These are phyloP conservation scores for Lumbricus terrestris DNA, from an alignment of 2,888 invertebrate genomes.

Conservation along the genomic window DNA sequence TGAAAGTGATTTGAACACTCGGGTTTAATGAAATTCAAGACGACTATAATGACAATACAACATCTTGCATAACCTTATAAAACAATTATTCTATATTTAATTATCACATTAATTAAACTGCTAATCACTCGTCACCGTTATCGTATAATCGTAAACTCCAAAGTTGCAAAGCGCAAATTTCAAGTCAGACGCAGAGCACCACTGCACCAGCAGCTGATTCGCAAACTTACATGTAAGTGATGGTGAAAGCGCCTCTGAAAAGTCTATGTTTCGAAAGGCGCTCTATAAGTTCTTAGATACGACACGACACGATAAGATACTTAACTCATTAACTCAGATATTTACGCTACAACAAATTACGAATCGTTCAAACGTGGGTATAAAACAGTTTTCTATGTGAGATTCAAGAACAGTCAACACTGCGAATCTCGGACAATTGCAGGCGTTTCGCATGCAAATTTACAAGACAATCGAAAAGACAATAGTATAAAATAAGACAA, in stretches of 20 bases:
- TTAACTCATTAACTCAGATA: neutral
- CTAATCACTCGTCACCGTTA: neutral
- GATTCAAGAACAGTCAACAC: neutral
- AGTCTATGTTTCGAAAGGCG: too few species aligned
- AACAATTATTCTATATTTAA: neutral
- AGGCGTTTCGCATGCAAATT: neutral
- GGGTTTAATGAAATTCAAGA: neutral
- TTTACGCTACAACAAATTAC: neutral
- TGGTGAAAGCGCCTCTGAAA: too few species aligned
- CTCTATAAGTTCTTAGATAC: too few species aligned
- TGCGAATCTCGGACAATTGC: neutral
- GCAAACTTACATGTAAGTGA: too few species aligned
- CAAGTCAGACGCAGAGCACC: too few species aligned
- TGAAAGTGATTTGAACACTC: neutral
- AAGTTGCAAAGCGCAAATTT: too few species aligned
- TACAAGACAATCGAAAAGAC: too few species aligned
- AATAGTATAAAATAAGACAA: neutral
- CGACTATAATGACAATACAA: neutral
- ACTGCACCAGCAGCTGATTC: too few species aligned
- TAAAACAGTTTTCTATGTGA: neutral
- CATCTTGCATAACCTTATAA: neutral
- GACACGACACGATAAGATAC: too few species aligned
- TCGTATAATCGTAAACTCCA: too few species aligned
- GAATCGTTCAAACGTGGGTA: neutral
- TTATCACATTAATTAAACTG: slow-evolving; percentile 3